Conservation (phyloP, 1,140 invertebrate genomes). For the Drosophila bifasciata region DNA sequence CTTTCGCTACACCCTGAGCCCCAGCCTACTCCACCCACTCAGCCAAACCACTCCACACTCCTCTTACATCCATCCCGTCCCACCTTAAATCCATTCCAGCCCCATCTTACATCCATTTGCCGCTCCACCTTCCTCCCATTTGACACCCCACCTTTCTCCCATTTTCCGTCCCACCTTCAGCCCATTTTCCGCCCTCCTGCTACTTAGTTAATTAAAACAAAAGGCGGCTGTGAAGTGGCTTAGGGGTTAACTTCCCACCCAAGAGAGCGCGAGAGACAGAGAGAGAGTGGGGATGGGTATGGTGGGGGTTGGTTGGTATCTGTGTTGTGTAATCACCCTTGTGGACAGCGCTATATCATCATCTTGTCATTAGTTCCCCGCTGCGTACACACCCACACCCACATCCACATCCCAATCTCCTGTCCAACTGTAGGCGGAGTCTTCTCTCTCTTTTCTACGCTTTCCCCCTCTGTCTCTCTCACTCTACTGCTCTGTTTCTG, state of each 20-base stretch:
- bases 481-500: conserved; percentile 19
- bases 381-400: conserved; percentile 23
- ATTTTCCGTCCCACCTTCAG: too few species aligned
- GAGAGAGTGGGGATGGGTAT: too few species aligned
- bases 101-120: too few species aligned
- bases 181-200: conserved; percentile 4
- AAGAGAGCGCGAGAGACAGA: neutral
- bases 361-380: conserved; percentile 53
- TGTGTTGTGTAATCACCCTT: conserved; percentile 47
- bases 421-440: conserved; percentile 58
- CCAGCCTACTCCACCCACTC: too few species aligned
- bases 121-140: neutral
- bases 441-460: conserved; percentile 26
- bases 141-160: neutral
- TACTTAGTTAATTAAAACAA: conserved; percentile 83
- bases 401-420: conserved; percentile 3
- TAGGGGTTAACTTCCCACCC: conserved; percentile 64
- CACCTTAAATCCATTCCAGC: neutral
- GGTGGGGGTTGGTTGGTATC: conserved; percentile 16
- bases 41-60: too few species aligned
- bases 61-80: neutral
- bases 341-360: conserved; percentile 25
- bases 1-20: neutral
- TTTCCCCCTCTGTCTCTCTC: conserved; percentile 4
- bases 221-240: conserved; percentile 64